Evolutionary conservation across 2,113 vertebrate species (phyloP).

Genomic region (Tyrannus savana): DNA sequence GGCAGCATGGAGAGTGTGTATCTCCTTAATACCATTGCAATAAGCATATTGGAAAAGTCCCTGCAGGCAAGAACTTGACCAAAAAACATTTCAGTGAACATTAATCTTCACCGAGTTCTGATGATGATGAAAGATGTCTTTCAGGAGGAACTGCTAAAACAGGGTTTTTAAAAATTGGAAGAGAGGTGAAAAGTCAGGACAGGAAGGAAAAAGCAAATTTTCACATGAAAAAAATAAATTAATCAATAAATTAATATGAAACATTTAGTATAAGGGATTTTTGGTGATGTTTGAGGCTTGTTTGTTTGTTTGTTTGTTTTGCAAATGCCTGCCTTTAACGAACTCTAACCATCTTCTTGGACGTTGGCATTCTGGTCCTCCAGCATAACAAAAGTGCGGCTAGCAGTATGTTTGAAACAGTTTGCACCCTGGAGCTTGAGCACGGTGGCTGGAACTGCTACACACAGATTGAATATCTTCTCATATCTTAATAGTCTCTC

Average conservation of each 20-base stretch:
- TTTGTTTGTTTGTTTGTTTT: background rate
- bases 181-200: background rate
- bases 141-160: background rate
- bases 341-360: background rate
- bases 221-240: background rate
- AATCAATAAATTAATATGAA: background rate
- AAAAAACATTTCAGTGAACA: background rate
- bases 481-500: background rate
- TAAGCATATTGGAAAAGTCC: background rate
- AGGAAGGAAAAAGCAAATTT: background rate
- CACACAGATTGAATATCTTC: background rate
- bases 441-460: background rate
- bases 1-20: background rate
- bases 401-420: background rate
- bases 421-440: background rate
- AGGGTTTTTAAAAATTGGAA: background rate
- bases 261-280: background rate
- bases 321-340: background rate
- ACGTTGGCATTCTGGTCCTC: background rate
- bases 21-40: background rate
- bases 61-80: background rate
- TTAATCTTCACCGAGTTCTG: background rate
- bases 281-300: background rate
- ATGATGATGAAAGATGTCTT: background rate
- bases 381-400: background rate